Base-by-base conservation (phyloP, 1,140 invertebrate genomes). In the Frieseomelitta varia region DNA sequence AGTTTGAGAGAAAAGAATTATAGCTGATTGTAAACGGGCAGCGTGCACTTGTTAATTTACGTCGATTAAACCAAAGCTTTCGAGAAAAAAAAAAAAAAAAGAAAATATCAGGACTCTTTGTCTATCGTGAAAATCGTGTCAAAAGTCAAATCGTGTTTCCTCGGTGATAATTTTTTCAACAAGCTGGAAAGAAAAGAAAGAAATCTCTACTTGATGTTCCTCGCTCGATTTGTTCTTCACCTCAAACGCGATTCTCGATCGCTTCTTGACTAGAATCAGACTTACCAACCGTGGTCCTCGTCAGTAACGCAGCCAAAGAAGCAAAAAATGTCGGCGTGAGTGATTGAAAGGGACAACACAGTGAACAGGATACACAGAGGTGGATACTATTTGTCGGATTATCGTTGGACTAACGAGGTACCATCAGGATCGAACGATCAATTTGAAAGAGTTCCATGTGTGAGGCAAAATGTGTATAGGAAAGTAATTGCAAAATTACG, bases 1-100 rank as follows among this genome's bases (percentile, higher is more conserved):
- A 15, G 30, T 56, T 75, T 75, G 55, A 75, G 55, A 75, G 55
- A 34, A 75, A 39, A 10, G 17, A 30, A 39, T 19, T 14, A 27
- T 34, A 24, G 34, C 24, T 47, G 39, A 58, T 84, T 47, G 82
- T 86, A 92, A 17, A 91, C 39, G 39, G 39, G 89, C 89, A 87
- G 81, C 93, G 93, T 94, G 93, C 93, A 91, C 91, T 86, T 90
- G 91, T 93, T 93, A 93, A 93, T 92, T 91, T 19, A 81, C 51
- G 81, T 81, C 72, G 34, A 74, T 90, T 88, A 91, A n/a, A 78
- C 58, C 65, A 72, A 71, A 73, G 77, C 84, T 27, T 67, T 88
- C 78, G 61, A 61, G n/a, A n/a, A n/a, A n/a, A 39, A 39, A 39
- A 39, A 39, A 39, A 47, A 47, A 47, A 47, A 47, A 73, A 34